Percentiles rank a stretch among this genome's conserved stretches.
These are phyloP conservation scores for Podilymbus podiceps DNA, from an alignment of 2,113 vertebrate genomes.

Conservation along the genomic window DNA sequence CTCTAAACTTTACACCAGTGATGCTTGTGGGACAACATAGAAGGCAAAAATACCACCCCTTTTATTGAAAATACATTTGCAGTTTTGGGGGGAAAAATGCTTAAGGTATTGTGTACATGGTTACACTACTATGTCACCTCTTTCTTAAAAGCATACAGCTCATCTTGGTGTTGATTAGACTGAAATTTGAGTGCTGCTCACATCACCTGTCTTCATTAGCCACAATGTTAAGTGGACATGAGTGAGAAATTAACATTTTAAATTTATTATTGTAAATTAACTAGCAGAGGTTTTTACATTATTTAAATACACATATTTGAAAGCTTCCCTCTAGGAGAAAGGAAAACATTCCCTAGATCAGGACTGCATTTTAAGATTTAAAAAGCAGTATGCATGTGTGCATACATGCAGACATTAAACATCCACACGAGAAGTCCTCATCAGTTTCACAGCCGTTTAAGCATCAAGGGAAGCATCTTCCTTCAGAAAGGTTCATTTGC, in stretches of 20 bases:
- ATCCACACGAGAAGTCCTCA: background rate
- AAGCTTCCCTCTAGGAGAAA: background rate
- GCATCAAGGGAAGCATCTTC: background rate
- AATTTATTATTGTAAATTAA: background rate
- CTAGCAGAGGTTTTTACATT: background rate
- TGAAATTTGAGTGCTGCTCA: background rate
- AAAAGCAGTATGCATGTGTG: accelerated
- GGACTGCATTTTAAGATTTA: background rate
- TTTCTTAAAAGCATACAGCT: background rate
- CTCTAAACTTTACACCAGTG: slow-evolving; percentile 38
- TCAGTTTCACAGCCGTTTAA: background rate
- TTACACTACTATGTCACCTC: background rate
- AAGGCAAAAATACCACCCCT: background rate
- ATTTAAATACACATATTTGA: background rate
- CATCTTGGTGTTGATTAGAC: background rate
- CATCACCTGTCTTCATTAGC: background rate
- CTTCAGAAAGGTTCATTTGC: background rate
- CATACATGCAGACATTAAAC: accelerated
- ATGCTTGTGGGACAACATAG: background rate
- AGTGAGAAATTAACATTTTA: background rate
- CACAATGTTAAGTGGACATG: background rate
- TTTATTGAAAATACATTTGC: background rate
- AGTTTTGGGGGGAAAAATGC: background rate
- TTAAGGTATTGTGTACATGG: accelerated
- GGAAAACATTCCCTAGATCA: background rate